Evolutionary conservation across 2,888 invertebrate species (phyloP).

Genomic region (Physocephala rufipes): DNA sequence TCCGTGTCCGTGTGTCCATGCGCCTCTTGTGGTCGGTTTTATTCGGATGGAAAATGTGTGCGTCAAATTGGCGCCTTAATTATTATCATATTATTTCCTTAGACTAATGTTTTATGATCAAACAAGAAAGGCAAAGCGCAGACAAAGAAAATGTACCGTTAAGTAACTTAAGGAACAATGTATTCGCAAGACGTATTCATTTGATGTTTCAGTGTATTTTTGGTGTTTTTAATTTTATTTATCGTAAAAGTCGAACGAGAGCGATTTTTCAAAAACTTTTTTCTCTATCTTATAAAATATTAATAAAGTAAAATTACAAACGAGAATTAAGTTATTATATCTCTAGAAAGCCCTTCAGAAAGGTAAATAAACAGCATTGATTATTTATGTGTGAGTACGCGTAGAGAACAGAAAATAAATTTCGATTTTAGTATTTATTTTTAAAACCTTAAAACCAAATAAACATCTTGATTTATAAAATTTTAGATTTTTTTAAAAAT

Average conservation of each 20-base stretch:
- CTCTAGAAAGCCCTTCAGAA: too few relatives aligned
- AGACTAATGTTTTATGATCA: constrained; percentile 35
- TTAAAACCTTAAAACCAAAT: too few relatives aligned
- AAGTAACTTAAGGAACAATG: constrained; percentile 32
- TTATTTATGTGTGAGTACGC: too few relatives aligned
- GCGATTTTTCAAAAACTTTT: too few relatives aligned
- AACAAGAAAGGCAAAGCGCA: constrained; percentile 12
- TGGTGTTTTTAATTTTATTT: constrained; percentile 6
- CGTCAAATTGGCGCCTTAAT: constrained; percentile 50
- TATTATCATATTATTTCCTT: constrained; percentile 39
- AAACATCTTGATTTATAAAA: not conserved
- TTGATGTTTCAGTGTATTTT: constrained; percentile 6
- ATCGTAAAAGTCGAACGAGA: not conserved
- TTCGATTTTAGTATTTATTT: too few relatives aligned
- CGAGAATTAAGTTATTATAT: too few relatives aligned
- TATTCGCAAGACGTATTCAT: constrained; percentile 6
- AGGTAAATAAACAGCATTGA: too few relatives aligned
- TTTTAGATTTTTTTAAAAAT: constrained; percentile 3
- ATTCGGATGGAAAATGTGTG: constrained; percentile 41
- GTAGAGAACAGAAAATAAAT: too few relatives aligned
- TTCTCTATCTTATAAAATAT: too few relatives aligned
- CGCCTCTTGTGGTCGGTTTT: constrained; percentile 23
- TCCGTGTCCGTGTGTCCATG: not conserved
- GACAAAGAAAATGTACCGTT: constrained; percentile 31
- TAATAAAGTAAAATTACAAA: too few relatives aligned